phyloP scores from a whole-genome alignment of 2,797 vertebrate species.

The Botia almorhae region DNA sequence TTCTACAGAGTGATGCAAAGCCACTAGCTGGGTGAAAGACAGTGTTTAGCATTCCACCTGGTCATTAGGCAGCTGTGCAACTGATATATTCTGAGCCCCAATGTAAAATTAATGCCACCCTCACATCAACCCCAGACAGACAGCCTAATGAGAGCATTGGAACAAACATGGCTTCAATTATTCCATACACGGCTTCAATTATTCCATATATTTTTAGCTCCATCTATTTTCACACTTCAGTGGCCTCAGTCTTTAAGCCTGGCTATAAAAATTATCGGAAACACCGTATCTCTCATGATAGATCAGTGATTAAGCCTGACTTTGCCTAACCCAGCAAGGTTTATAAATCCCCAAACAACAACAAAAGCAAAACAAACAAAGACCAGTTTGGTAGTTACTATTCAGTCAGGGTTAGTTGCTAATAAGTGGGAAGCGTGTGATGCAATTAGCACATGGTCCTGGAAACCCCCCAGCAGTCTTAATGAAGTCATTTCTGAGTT shows the following conservation, averaged over 20 bases:
- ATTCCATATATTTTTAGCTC: constrained; percentile 36
- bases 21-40: constrained; percentile 31
- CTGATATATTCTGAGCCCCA: constrained; percentile 38
- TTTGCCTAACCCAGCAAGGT: constrained; percentile 17
- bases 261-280: not conserved
- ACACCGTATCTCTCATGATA: constrained; percentile 6
- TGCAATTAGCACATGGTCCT: constrained; percentile 42
- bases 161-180: constrained; percentile 46
- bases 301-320: constrained; percentile 5
- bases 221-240: constrained; percentile 37
- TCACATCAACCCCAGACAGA: constrained; percentile 40
- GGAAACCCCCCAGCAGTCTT: constrained; percentile 28
- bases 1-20: constrained; percentile 9
- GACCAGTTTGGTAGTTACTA: constrained; percentile 26
- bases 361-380: constrained; percentile 36
- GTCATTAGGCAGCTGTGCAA: constrained; percentile 51
- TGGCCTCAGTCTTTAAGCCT: constrained; percentile 14
- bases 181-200: constrained; percentile 8
- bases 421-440: constrained; percentile 43
- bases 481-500: constrained; percentile 49
- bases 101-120: constrained; percentile 50
- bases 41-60: constrained; percentile 43
- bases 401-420: constrained; percentile 38
- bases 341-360: constrained; percentile 30
- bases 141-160: constrained; percentile 46